A percentile compares a stretch with the other conserved stretches of the same genome.
These are phyloP conservation scores for Drosophila nr. fundita DNA, from an alignment of 2,888 invertebrate species.

Conservation along the genomic window DNA sequence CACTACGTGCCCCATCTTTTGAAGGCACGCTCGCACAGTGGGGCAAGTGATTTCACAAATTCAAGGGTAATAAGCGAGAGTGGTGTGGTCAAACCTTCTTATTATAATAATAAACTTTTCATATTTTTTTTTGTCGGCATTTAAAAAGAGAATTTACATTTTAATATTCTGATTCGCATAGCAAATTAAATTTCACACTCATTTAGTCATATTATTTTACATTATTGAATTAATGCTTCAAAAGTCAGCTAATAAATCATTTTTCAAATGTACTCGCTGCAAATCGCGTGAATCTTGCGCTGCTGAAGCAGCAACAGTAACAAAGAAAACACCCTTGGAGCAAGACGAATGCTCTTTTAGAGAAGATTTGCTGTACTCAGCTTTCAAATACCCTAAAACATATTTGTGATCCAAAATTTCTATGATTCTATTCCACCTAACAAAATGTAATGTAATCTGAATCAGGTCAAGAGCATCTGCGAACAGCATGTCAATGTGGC, in stretches of 20 bases:
- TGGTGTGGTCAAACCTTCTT: not conserved
- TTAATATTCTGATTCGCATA: conserved; percentile 3
- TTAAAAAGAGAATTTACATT: not conserved
- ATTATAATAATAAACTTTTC: not conserved
- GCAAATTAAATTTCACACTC: conserved; percentile 8
- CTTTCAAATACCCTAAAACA: not conserved
- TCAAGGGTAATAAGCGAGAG: not conserved
- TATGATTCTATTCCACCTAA: not conserved
- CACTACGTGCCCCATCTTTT: conserved; percentile 56
- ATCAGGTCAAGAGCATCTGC: not conserved
- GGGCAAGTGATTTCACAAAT: not conserved
- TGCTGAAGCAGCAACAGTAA: conserved; percentile 19
- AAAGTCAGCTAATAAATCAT: conserved; percentile 18
- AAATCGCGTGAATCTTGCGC: conserved; percentile 35
- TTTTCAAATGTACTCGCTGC: conserved; percentile 33
- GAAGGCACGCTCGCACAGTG: conserved; percentile 42
- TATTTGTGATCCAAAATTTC: not conserved
- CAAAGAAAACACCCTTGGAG: conserved; percentile 9
- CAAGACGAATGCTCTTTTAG: not conserved
- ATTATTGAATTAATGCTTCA: not conserved
- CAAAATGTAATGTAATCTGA: not conserved
- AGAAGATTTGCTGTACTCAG: not conserved
- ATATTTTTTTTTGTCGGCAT: not conserved
- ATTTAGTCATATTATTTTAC: not conserved
- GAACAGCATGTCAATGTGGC: not conserved